These are phyloP conservation scores for Polyodon spathula DNA, from an alignment of 2,113 vertebrate species.

Conservation along the genomic window DNA sequence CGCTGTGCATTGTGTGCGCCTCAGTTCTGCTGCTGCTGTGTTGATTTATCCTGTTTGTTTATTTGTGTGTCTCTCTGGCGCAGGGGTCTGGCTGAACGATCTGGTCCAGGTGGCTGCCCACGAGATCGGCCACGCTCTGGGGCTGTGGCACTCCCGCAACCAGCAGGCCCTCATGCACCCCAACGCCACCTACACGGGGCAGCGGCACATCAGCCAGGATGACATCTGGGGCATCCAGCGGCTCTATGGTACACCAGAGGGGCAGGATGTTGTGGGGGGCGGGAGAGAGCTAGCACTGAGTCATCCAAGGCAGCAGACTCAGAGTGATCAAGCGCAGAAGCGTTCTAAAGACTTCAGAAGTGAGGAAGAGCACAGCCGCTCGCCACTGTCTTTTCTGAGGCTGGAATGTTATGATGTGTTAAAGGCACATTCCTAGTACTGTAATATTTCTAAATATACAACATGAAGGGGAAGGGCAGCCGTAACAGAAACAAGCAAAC, in stretches of 20 bases:
- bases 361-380: too few species aligned
- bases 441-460: too few species aligned
- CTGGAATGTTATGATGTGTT: too few species aligned
- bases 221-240: constrained; percentile 68
- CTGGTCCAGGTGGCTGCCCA: constrained; percentile 71
- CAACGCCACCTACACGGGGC: constrained; percentile 65
- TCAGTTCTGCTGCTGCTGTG: background rate
- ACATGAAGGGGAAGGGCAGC: too few species aligned
- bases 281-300: background rate
- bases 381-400: too few species aligned
- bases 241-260: constrained; percentile 50
- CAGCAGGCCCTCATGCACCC: constrained; percentile 65
- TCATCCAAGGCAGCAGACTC: background rate
- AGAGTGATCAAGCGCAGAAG: too few species aligned
- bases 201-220: constrained; percentile 58
- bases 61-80: background rate
- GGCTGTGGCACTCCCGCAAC: constrained; percentile 65
- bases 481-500: too few species aligned
- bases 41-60: background rate
- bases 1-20: too few species aligned
- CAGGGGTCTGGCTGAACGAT: constrained; percentile 71
- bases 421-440: too few species aligned
- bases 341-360: too few species aligned
- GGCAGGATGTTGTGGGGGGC: background rate
- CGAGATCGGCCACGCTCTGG: constrained; percentile 68